Evolutionary conservation across 2,113 vertebrate species (phyloP).

Genomic region (Nycticryphes semicollaris): DNA sequence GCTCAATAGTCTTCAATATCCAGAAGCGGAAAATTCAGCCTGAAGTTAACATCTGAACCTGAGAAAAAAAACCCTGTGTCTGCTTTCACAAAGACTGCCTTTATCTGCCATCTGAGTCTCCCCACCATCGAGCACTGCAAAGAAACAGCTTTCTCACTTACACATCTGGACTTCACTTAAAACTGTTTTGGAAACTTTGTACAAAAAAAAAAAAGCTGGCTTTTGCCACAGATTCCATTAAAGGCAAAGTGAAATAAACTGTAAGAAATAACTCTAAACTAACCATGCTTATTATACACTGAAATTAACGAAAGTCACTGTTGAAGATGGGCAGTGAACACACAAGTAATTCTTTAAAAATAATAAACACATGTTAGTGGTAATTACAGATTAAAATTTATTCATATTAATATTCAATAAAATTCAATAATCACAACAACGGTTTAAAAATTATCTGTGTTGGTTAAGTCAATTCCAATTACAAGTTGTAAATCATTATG

Average conservation of each 20-base stretch:
- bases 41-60: background rate
- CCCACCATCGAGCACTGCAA: background rate
- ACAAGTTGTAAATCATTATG: background rate
- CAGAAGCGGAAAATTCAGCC: background rate
- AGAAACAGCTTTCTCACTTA: background rate
- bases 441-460: background rate
- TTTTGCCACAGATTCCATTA: background rate
- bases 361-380: background rate
- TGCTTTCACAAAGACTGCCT: background rate
- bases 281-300: background rate
- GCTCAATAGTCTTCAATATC: background rate
- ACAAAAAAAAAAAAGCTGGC: background rate
- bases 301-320: background rate
- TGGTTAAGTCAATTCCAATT: background rate
- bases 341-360: background rate
- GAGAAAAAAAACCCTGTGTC: background rate
- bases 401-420: background rate
- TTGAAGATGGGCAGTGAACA: background rate
- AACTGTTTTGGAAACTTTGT: constrained; percentile 10
- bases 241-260: background rate
- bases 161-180: background rate
- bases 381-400: background rate
- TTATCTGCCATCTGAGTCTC: background rate
- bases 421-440: background rate
- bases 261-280: background rate